These are phyloP conservation scores for Sebastiscus albofasciatus DNA, from an alignment of 2,797 vertebrate species.

Conservation along the genomic window DNA sequence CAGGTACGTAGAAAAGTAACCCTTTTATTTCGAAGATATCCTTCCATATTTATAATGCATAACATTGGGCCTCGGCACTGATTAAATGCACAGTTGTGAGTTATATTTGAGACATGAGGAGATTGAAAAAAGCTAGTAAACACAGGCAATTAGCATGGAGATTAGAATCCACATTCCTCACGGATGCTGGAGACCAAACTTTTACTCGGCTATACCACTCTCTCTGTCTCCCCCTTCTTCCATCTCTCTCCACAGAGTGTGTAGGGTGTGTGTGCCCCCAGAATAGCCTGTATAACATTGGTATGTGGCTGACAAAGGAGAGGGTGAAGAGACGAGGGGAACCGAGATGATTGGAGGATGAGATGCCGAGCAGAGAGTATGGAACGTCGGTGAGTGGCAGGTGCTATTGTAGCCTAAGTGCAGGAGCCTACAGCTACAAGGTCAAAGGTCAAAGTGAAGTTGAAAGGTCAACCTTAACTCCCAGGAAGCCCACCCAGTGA, in stretches of 20 bases:
- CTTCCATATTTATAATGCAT: not conserved
- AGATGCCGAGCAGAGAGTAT: slow-evolving; percentile 34
- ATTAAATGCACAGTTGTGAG: not conserved
- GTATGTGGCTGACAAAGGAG: slow-evolving; percentile 56
- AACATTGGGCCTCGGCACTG: not conserved
- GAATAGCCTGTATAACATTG: slow-evolving; percentile 33
- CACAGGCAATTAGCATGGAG: not conserved
- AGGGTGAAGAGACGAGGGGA: slow-evolving; percentile 5
- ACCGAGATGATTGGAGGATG: slow-evolving; percentile 23
- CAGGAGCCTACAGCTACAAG: slow-evolving; percentile 60
- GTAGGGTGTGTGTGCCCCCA: slow-evolving; percentile 2
- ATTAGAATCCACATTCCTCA: not conserved
- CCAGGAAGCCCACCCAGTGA: slow-evolving; percentile 64
- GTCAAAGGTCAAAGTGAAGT: slow-evolving; percentile 78
- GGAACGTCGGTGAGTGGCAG: slow-evolving; percentile 59
- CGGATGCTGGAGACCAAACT: not conserved
- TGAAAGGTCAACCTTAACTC: slow-evolving; percentile 66
- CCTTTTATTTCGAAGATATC: not conserved
- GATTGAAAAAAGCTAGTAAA: not conserved
- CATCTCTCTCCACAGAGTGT: slow-evolving; percentile 16
- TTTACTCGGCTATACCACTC: not conserved
- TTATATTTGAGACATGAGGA: not conserved
- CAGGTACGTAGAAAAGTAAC: not conserved
- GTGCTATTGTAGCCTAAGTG: slow-evolving; percentile 63
- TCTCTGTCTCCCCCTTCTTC: not conserved